Base-by-base conservation (phyloP, 1,140 invertebrate genomes). In the Drosophila carrolli region DNA sequence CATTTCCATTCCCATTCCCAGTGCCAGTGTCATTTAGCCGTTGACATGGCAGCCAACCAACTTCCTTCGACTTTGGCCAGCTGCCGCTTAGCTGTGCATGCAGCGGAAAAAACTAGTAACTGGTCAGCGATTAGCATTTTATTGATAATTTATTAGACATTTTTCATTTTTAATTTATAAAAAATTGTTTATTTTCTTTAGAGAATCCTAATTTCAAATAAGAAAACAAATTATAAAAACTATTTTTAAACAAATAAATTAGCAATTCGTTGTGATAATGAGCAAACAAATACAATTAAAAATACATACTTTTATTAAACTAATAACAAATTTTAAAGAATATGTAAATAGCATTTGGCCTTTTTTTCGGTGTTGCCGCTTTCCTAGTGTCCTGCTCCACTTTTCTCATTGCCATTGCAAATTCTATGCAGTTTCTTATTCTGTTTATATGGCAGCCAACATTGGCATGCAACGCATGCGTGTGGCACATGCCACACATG, bases 1-100 rank as follows among this genome's bases (percentile, higher is more conserved):
- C 16, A 16, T 16, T 16, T 16, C 50, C 54, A 47, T 48, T 50
- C 23, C 62, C 59, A 62, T 48, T 37, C 47, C 65, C 65, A 78
- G 66, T 53, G 44, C 55, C 58, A 63, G 47, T 78, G 74, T 78
- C 70, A 88, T 86, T 78, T 81, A 68, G 71, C 71, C 50, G 76
- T 80, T 67, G 85, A 84, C 84, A 89, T 84, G 84, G 74, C 85
- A 84, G 66, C 84, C 53, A 47, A 75, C 63, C 74, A 68, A 60
- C 61, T 67, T 61, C 62, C 68, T 76, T 79, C 70, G 62, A 60
- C 73, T 85, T 75, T 75, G 73, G 51, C 63, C 77, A 73, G 75
- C 71, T 78, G 80, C 57, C 55, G 37, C 54, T 84, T 65, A 23
- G 48, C 38, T 41, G 38, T 55, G 0, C 14, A 43, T 46, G 63